Conservation (phyloP, 2,888 invertebrate genomes). For the Agonum fuliginosum region DNA sequence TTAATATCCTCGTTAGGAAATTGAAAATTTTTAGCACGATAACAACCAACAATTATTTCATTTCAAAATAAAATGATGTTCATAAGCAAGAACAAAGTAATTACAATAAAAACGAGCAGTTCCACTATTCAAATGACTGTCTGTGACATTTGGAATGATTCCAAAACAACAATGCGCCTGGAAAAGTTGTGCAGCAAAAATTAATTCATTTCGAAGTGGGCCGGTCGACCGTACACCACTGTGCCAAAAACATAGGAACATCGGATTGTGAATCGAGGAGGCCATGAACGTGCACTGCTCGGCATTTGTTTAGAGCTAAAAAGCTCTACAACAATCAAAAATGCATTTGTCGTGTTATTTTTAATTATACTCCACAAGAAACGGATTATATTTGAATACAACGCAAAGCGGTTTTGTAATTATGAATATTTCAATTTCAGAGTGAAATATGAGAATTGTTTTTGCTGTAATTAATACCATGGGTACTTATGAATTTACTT, state of each 20-base stretch:
- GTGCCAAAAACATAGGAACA: constrained; percentile 44
- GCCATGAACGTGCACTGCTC: neutral
- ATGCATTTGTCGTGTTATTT: constrained; percentile 39
- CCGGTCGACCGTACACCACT: constrained; percentile 36
- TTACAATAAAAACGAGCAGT: constrained; percentile 42
- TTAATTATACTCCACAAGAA: constrained; percentile 11
- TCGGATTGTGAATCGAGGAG: constrained; percentile 8
- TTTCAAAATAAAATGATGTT: constrained; percentile 19
- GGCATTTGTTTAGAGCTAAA: constrained; percentile 13
- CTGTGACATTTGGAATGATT: constrained; percentile 51
- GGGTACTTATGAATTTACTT: constrained; percentile 29
- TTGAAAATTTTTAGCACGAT: constrained; percentile 9
- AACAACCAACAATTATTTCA: constrained; percentile 15
- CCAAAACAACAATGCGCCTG: constrained; percentile 48
- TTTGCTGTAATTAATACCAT: constrained; percentile 35
- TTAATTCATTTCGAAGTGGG: constrained; percentile 52
- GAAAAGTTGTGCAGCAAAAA: constrained; percentile 52
- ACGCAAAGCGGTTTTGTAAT: neutral
- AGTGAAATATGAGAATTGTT: constrained; percentile 11
- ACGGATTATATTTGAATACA: neutral
- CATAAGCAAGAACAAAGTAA: constrained; percentile 42
- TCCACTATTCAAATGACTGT: constrained; percentile 54
- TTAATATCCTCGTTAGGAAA: constrained; percentile 10
- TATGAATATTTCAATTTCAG: constrained; percentile 19
- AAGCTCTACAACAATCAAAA: constrained; percentile 31